A percentile compares a stretch with the other conserved stretches of the same genome.
These are phyloP conservation scores for Ascidia mentula DNA, from an alignment of 23 tunicate species.

Conservation along the genomic window DNA sequence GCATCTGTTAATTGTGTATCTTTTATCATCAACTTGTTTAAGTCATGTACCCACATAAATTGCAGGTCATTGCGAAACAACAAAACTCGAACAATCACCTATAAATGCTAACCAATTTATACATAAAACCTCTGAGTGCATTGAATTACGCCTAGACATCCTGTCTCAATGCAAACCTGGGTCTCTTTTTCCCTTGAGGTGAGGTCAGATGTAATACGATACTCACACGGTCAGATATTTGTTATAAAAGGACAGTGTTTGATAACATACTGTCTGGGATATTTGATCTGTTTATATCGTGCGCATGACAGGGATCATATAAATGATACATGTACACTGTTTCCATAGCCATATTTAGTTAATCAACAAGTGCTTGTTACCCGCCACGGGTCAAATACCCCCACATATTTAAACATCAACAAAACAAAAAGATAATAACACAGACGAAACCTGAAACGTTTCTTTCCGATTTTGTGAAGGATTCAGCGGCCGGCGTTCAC, in stretches of 20 bases:
- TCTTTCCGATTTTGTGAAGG: not conserved
- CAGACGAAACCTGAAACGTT: not conserved
- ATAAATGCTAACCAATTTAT: too few species aligned
- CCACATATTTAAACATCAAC: too few species aligned
- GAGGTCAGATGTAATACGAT: conserved; percentile 4
- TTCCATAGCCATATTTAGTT: not conserved
- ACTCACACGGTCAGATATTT: not conserved
- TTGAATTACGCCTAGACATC: too few species aligned
- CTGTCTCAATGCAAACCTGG: not conserved
- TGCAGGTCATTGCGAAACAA: too few species aligned
- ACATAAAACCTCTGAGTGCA: too few species aligned
- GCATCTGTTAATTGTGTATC: too few species aligned
- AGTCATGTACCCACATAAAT: too few species aligned
- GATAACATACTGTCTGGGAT: not conserved
- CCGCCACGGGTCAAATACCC: conserved; percentile 3
- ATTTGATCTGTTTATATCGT: not conserved
- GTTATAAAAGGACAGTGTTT: too few species aligned
- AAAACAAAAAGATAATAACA: not conserved
- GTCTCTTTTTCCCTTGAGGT: not conserved
- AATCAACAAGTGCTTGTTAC: not conserved
- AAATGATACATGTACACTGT: not conserved
- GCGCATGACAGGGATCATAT: not conserved
- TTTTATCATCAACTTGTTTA: too few species aligned
- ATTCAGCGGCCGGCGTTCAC: not conserved
- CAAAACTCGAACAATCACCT: too few species aligned